These are phyloP conservation scores for Pseudobourletiella spinata DNA, from an alignment of 1,140 invertebrate genomes.

Conservation along the genomic window DNA sequence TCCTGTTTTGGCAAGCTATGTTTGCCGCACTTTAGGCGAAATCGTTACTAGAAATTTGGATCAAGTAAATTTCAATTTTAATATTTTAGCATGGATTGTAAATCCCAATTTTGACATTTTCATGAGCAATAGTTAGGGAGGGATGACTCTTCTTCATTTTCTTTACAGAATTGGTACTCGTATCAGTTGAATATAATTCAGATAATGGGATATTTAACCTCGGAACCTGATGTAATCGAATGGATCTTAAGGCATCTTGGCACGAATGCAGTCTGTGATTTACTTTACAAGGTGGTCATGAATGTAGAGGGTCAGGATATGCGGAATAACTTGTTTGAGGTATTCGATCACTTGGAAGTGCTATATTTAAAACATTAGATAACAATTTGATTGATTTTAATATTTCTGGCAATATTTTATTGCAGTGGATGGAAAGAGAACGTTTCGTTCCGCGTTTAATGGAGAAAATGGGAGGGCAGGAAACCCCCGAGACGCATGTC, in stretches of 20 bases:
- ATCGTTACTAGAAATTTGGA: conserved; percentile 69
- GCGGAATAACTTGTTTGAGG: conserved; percentile 70
- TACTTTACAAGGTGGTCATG: conserved; percentile 77
- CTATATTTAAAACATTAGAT: neutral
- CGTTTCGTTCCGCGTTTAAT: conserved; percentile 17
- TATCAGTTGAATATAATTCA: conserved; percentile 82
- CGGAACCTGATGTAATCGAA: conserved; percentile 72
- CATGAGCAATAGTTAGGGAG: neutral
- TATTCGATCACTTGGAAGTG: conserved; percentile 43
- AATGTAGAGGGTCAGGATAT: conserved; percentile 69
- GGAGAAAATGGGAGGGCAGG: conserved; percentile 17
- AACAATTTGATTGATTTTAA: neutral
- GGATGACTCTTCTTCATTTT: conserved; percentile 11
- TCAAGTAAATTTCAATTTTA: conserved; percentile 48
- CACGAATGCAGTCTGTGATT: conserved; percentile 91
- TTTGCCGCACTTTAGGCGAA: conserved; percentile 85
- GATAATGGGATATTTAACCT: conserved; percentile 67
- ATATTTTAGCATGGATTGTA: conserved; percentile 6
- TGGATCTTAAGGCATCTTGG: conserved; percentile 78
- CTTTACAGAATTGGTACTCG: conserved; percentile 71
- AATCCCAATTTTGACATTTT: conserved; percentile 8
- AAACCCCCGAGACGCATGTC: conserved; percentile 13
- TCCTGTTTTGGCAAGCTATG: conserved; percentile 88
- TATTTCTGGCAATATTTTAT: neutral
- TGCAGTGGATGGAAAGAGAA: conserved; percentile 23